A percentile compares a stretch with the other conserved stretches of the same genome.
These are phyloP conservation scores for Corythornis vintsioides DNA, from an alignment of 2,113 vertebrate genomes.

Conservation along the genomic window DNA sequence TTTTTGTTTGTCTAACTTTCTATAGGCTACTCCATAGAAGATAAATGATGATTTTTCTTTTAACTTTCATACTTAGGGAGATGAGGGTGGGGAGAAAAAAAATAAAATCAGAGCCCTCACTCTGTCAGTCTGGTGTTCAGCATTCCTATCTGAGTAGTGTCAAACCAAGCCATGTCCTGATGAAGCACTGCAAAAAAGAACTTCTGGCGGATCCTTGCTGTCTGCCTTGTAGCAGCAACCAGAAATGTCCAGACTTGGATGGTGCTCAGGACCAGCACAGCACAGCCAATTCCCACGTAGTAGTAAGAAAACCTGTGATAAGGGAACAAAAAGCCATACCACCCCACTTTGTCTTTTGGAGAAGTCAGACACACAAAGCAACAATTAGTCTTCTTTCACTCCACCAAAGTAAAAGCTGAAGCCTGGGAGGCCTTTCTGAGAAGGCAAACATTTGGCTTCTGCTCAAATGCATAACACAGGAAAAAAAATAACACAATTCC, in stretches of 20 bases:
- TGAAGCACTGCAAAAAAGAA: slow-evolving; percentile 81
- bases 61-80: not conserved
- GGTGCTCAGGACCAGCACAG: slow-evolving; percentile 63
- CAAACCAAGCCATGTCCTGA: slow-evolving; percentile 83
- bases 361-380: not conserved
- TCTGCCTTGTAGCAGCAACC: slow-evolving; percentile 70
- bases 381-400: not conserved
- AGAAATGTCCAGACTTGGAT: slow-evolving; percentile 75
- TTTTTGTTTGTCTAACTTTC: not conserved
- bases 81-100: not conserved
- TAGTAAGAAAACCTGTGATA: slow-evolving; percentile 74
- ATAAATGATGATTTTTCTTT: not conserved
- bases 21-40: not conserved
- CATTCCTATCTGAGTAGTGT: slow-evolving; percentile 72
- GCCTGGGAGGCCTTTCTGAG: not conserved
- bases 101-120: slow-evolving; percentile 40
- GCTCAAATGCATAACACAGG: not conserved
- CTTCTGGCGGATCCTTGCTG: slow-evolving; percentile 73
- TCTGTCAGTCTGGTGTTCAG: slow-evolving; percentile 80
- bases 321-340: not conserved
- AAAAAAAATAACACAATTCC: not conserved
- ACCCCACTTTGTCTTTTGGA: not conserved
- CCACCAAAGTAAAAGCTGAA: not conserved
- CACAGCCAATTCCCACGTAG: slow-evolving; percentile 73
- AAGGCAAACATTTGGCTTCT: not conserved